phyloP scores from a whole-genome alignment of 2,113 vertebrate genomes.

The Neotragus moschatus region DNA sequence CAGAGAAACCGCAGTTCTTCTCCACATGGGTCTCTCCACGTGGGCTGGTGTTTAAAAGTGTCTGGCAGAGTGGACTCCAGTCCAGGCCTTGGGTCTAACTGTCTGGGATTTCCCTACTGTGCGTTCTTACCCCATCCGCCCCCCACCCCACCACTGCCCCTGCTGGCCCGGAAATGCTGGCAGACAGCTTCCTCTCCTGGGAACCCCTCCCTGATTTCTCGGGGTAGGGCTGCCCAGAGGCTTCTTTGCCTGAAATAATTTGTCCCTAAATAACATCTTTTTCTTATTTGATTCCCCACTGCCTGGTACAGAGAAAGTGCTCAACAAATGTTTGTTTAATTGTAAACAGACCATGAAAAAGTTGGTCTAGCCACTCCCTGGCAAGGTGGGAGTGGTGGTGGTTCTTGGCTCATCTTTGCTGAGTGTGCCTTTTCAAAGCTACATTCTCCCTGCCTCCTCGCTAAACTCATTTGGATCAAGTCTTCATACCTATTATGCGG shows the following conservation, averaged over 20 bases:
- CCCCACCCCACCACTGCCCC: not conserved
- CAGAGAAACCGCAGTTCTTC: not conserved
- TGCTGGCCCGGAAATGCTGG: not conserved
- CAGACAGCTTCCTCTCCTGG: not conserved
- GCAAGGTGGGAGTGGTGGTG: not conserved
- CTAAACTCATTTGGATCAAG: not conserved
- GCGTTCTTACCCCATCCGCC: not conserved
- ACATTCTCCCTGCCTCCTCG: not conserved
- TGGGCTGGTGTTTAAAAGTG: not conserved
- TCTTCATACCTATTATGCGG: not conserved
- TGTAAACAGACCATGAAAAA: not conserved
- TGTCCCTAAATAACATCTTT: not conserved
- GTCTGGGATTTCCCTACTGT: not conserved
- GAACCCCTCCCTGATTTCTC: not conserved
- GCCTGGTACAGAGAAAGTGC: not conserved
- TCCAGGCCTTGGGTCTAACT: not conserved
- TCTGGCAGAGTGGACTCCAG: not conserved
- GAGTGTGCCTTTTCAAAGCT: not conserved
- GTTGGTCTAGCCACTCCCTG: not conserved
- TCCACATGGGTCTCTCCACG: accelerated
- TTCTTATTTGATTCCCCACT: not conserved
- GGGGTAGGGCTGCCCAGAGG: not conserved
- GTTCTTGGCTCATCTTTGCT: not conserved
- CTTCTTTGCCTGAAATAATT: not conserved
- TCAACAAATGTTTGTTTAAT: not conserved